These are phyloP conservation scores for Eilema caniola DNA, from an alignment of 2,888 invertebrate species.

Conservation along the genomic window DNA sequence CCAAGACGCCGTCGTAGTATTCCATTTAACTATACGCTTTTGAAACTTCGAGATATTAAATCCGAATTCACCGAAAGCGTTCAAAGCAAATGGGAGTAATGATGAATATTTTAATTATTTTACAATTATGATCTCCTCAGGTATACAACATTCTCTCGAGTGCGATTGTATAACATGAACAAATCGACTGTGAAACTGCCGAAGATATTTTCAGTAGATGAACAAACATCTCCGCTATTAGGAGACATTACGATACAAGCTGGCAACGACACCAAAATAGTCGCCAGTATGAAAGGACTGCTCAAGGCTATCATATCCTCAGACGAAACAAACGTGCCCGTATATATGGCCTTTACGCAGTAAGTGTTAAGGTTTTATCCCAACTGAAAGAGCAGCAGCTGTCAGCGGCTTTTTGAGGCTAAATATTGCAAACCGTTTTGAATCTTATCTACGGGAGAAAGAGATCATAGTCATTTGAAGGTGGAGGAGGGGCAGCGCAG, in stretches of 20 bases:
- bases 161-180: constrained; percentile 85
- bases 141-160: constrained; percentile 84
- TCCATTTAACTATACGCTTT: not conserved
- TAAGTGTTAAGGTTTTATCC: constrained; percentile 75
- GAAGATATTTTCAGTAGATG: constrained; percentile 76
- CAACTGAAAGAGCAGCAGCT: too few relatives aligned
- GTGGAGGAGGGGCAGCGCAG: too few relatives aligned
- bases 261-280: constrained; percentile 78
- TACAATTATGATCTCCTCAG: constrained; percentile 45
- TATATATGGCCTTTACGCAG: constrained; percentile 93
- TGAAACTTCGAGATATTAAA: too few relatives aligned
- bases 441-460: too few relatives aligned
- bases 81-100: not conserved
- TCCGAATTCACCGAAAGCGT: too few relatives aligned
- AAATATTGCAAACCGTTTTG: too few relatives aligned
- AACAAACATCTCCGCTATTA: constrained; percentile 62
- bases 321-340: constrained; percentile 77
- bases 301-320: constrained; percentile 89
- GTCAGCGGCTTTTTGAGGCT: too few relatives aligned
- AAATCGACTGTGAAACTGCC: constrained; percentile 75
- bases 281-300: constrained; percentile 90
- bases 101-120: not conserved
- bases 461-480: too few relatives aligned
- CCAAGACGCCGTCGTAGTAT: too few relatives aligned
- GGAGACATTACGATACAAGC: constrained; percentile 72